Conservation (phyloP, 2,797 vertebrate species). For the Takifugu ocellatus region DNA sequence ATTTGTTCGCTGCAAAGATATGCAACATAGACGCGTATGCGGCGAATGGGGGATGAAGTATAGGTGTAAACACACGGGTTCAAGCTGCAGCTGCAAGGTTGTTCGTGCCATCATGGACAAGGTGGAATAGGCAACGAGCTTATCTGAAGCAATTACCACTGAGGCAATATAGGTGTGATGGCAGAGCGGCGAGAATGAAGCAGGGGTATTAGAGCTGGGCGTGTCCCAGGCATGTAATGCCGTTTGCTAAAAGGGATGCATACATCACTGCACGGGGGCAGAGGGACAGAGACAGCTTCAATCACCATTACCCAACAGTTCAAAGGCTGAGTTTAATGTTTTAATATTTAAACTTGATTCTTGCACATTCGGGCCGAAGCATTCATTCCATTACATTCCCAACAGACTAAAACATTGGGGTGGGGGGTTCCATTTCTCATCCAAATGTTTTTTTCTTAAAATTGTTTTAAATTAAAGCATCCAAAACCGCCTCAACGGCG, state of each 20-base stretch:
- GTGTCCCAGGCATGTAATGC: conserved; percentile 31
- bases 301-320: conserved; percentile 14
- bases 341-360: conserved; percentile 10
- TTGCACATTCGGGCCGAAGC: neutral
- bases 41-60: neutral
- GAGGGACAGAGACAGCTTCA: conserved; percentile 7
- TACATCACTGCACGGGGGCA: conserved; percentile 34
- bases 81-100: conserved; percentile 12
- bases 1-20: conserved; percentile 42
- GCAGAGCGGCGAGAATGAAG: conserved; percentile 52
- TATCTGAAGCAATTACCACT: conserved; percentile 53
- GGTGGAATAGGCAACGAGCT: conserved; percentile 43
- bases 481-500: no score
- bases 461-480: no score
- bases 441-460: no score
- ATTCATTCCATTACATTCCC: no score
- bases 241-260: conserved; percentile 22
- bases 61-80: no score
- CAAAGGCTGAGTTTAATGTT: neutral
- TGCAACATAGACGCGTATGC: conserved; percentile 20
- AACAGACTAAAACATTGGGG: no score
- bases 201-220: conserved; percentile 47
- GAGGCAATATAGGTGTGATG: conserved; percentile 34
- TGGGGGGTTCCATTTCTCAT: no score
- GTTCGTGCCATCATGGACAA: conserved; percentile 37